Evolutionary conservation across 2,797 vertebrate species (phyloP), one percentile per base, ranked within the genome.

Genomic region (Zenarchopterus dispar): DNA sequence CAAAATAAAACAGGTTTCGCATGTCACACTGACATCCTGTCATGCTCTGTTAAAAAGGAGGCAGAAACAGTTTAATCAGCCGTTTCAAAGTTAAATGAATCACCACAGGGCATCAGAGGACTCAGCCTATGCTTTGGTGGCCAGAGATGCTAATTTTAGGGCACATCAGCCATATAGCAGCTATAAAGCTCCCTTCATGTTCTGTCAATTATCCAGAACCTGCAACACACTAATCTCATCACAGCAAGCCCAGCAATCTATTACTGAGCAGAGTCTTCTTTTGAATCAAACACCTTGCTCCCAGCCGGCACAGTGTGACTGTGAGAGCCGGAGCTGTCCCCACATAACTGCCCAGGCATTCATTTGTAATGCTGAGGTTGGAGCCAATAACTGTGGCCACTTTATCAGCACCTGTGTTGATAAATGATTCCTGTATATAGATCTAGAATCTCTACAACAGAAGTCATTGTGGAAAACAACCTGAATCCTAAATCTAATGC

Each of bases 41-140:
- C 80, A 62, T 48, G 67, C 79, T 74, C 78, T 75, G 68, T 73
- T 81, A 76, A 81, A 81, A 80, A 59, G 56, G 67, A 57, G 39
- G 43, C 62, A 82, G 66, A 78, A 75, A 79, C 70, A 74, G 75
- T 87, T 85, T 84, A 91, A 90, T 90, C 82, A 88, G 58, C 83
- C 49, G n/a, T 78, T 72, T 57, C 78, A 61, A 73, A 82, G 71
- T 82, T 82, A 80, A 89, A 85, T 85, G 81, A 88, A 86, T 87
- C 86, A 62, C 84, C 56, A 46, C 65, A 78, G 78, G 84, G 82
- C 80, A 78, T 73, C 67, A 42, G 65, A 83, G 65, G 75, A 77
- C 55, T 84, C 76, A 58, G 60, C 56, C 71, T 74, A 72, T 24
- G 24, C 67, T 58, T 72, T 65, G 56, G 61, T 70, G 75, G 72